These are phyloP conservation scores for Harmothoe impar DNA, from an alignment of 2,888 invertebrate species.

Conservation along the genomic window DNA sequence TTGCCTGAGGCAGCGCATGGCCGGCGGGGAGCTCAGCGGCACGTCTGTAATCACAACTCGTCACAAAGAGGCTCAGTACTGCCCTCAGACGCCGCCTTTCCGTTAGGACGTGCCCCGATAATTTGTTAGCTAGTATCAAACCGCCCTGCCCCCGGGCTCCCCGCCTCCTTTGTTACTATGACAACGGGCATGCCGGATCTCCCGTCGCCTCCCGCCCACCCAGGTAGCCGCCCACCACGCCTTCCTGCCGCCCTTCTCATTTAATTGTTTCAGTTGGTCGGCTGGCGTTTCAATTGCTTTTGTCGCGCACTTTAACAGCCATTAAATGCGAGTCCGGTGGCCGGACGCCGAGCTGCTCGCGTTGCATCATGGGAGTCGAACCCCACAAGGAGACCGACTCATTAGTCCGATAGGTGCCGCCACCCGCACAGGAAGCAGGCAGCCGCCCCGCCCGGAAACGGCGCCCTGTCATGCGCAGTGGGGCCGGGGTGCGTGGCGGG, in stretches of 20 bases:
- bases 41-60: constrained; percentile 48
- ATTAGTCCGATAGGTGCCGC: constrained; percentile 21
- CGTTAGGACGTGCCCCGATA: constrained; percentile 48
- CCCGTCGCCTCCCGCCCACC: constrained; percentile 10
- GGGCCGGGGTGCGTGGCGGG: neutral
- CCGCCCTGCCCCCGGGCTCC: constrained; percentile 56
- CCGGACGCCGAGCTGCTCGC: neutral
- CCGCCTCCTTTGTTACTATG: constrained; percentile 28
- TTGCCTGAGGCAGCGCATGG: neutral
- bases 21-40: neutral
- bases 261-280: constrained; percentile 57
- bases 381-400: constrained; percentile 4
- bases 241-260: neutral
- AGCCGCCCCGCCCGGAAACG: neutral
- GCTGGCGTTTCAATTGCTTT: constrained; percentile 15
- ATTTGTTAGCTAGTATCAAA: constrained; percentile 61
- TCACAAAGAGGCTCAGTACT: constrained; percentile 22
- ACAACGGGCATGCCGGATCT: constrained; percentile 52
- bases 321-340: constrained; percentile 37
- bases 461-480: constrained; percentile 36
- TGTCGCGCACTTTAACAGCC: constrained; percentile 51
- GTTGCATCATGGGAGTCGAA: constrained; percentile 25
- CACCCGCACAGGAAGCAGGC: neutral
- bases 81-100: constrained; percentile 31
- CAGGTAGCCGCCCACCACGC: neutral